Evolutionary conservation across 2,888 invertebrate species (phyloP).

Genomic region (Melinaea menophilus): DNA sequence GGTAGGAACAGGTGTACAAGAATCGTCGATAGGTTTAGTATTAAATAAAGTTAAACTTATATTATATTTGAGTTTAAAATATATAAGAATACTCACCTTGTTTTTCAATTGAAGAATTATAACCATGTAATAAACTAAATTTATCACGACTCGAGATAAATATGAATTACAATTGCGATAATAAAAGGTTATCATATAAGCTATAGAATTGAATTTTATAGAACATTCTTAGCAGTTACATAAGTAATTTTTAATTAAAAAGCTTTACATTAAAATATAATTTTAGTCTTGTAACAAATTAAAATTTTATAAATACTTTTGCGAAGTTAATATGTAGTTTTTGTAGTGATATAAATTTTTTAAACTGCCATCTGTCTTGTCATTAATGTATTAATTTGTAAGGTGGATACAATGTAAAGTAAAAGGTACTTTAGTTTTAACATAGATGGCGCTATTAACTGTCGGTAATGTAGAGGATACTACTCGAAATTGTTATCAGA

Average conservation of each 20-base stretch:
- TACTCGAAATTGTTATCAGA: slow-evolving; percentile 44
- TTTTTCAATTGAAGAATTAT: not conserved
- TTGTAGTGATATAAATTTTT: not conserved
- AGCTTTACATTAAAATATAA: too few relatives aligned
- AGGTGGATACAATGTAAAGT: not conserved
- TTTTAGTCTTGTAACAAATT: too few relatives aligned
- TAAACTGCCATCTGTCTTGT: not conserved
- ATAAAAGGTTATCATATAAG: not conserved
- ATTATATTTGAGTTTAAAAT: not conserved
- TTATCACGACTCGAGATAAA: slow-evolving; percentile 2
- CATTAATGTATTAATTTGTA: not conserved
- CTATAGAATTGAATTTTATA: too few relatives aligned
- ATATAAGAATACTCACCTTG: not conserved
- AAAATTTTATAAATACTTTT: too few relatives aligned
- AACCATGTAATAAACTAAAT: not conserved
- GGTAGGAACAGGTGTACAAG: too few relatives aligned
- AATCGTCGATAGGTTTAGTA: too few relatives aligned
- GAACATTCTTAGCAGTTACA: too few relatives aligned
- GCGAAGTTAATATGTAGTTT: not conserved
- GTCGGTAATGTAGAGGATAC: slow-evolving; percentile 21
- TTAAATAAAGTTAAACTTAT: too few relatives aligned
- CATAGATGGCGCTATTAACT: slow-evolving; percentile 11
- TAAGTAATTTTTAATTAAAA: too few relatives aligned
- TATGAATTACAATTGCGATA: not conserved
- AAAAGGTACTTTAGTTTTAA: not conserved